phyloP scores from a whole-genome alignment of 2,113 vertebrate genomes.

The Talpa occidentalis region DNA sequence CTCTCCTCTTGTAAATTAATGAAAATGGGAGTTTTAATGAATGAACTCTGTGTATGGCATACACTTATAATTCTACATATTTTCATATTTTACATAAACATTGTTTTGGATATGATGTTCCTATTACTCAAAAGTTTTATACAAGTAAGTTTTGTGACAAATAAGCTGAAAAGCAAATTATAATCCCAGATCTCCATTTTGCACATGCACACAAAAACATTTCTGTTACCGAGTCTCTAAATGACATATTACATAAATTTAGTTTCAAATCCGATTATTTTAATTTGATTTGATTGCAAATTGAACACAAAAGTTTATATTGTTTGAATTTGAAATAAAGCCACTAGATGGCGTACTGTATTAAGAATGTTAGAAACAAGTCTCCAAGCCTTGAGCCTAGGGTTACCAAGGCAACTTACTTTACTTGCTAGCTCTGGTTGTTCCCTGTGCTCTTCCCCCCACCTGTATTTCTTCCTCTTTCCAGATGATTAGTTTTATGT shows the following conservation, averaged over 20 bases:
- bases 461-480: not conserved
- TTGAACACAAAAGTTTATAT: not conserved
- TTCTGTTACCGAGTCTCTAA: not conserved
- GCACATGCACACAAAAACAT: not conserved
- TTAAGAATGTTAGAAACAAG: not conserved
- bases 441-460: not conserved
- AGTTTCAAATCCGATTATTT: not conserved
- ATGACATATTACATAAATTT: not conserved
- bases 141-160: not conserved
- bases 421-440: not conserved
- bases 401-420: not conserved
- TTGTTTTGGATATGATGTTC: not conserved
- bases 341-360: constrained; percentile 72
- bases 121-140: not conserved
- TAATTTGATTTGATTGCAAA: not conserved
- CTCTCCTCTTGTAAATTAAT: not conserved
- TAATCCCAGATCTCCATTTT: not conserved
- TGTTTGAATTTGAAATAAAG: not conserved
- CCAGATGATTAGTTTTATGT: not conserved
- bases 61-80: not conserved
- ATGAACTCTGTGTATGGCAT: not conserved
- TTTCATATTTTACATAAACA: not conserved
- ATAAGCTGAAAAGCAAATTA: not conserved
- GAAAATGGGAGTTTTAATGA: not conserved
- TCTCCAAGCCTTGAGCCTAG: not conserved